Conservation (phyloP, 1,140 invertebrate species). For the Formica exsecta region DNA sequence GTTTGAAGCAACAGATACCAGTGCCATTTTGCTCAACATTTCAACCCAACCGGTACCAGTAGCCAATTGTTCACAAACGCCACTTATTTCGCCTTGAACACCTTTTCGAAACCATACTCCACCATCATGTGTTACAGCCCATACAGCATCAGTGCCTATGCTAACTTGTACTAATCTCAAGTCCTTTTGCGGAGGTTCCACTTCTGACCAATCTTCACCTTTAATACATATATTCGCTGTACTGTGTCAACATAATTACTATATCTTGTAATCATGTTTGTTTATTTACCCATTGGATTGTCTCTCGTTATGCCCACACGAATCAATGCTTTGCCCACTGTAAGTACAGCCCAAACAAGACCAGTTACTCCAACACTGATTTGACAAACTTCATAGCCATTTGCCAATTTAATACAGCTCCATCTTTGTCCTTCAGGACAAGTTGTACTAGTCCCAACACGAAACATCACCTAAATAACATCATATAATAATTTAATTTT, state of each 20-base stretch:
- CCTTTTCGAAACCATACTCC: constrained; percentile 97
- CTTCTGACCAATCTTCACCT: constrained; percentile 93
- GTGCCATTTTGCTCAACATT: constrained; percentile 94
- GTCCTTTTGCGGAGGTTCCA: constrained; percentile 91
- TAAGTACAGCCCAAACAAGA: constrained; percentile 94
- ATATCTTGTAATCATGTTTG: constrained; percentile 5
- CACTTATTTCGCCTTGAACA: constrained; percentile 90
- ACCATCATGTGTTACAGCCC: constrained; percentile 94
- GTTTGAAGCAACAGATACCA: constrained; percentile 94
- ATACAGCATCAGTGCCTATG: constrained; percentile 94
- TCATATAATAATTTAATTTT: constrained; percentile 28
- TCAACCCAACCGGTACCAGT: constrained; percentile 93
- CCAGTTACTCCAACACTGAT: constrained; percentile 94
- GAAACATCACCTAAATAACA: constrained; percentile 91
- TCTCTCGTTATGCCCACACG: constrained; percentile 92
- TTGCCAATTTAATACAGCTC: constrained; percentile 91
- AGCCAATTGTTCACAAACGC: constrained; percentile 90
- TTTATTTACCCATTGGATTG: constrained; percentile 88
- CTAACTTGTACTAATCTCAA: constrained; percentile 92
- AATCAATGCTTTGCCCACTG: constrained; percentile 93
- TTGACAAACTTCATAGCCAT: constrained; percentile 93
- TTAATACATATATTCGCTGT: constrained; percentile 60
- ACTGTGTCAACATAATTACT: neutral
- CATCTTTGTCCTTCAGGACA: constrained; percentile 95
- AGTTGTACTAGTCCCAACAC: constrained; percentile 91